These are phyloP conservation scores for Syrphus vitripennis DNA, from an alignment of 2,888 invertebrate species.

Conservation along the genomic window DNA sequence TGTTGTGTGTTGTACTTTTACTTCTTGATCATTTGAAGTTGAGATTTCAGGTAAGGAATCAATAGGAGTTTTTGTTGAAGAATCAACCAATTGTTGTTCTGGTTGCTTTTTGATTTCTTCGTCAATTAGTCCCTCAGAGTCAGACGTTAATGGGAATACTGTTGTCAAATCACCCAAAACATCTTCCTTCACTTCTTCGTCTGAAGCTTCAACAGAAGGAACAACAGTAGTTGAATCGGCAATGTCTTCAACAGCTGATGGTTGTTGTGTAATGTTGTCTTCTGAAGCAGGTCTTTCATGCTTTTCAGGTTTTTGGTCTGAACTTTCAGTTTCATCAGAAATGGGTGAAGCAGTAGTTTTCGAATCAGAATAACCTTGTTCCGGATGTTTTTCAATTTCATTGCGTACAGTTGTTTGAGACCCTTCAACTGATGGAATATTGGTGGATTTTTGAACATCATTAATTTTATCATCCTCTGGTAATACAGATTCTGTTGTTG, in stretches of 20 bases:
- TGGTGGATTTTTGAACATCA: background rate
- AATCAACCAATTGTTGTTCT: conserved; percentile 66
- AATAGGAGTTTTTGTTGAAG: background rate
- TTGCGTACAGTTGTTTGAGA: background rate
- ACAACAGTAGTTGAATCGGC: conserved; percentile 1
- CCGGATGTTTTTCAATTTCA: background rate
- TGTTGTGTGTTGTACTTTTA: conserved; percentile 22
- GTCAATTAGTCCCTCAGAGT: background rate
- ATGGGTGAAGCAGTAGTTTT: background rate
- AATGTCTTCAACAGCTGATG: background rate
- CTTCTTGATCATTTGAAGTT: background rate
- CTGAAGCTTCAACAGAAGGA: conserved; percentile 9
- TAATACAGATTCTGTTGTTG: background rate
- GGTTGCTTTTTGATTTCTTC: conserved; percentile 8
- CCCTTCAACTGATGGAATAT: background rate
- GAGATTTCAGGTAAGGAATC: background rate
- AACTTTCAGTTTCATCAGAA: background rate
- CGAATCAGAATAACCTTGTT: conserved; percentile 21
- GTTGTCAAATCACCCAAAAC: background rate
- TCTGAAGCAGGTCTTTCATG: background rate
- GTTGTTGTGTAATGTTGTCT: background rate
- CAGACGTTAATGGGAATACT: background rate
- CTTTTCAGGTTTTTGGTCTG: background rate
- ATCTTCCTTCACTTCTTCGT: conserved; percentile 6
- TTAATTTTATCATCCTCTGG: background rate